A percentile compares a stretch with the other conserved stretches of the same genome.
These are phyloP conservation scores for Lagopus muta DNA, from an alignment of 2,113 vertebrate species.

Conservation along the genomic window DNA sequence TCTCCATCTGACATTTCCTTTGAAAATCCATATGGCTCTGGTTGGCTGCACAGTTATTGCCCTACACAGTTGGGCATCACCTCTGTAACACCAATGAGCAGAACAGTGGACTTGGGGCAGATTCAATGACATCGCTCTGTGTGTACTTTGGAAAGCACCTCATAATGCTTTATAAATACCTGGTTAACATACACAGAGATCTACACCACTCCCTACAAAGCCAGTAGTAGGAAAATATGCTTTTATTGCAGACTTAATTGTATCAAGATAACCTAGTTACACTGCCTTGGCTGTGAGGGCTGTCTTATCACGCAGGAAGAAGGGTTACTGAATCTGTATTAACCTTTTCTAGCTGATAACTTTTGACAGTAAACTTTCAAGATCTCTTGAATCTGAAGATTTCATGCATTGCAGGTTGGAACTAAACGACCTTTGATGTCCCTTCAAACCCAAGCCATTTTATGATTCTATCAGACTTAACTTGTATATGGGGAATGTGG, in stretches of 20 bases:
- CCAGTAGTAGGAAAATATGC: background rate
- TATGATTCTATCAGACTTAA: background rate
- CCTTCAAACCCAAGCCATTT: too few relatives aligned
- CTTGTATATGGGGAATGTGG: background rate
- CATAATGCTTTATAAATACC: background rate
- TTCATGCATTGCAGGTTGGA: fast-evolving
- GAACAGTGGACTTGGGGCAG: background rate
- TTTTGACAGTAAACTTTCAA: background rate
- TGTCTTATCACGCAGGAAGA: background rate
- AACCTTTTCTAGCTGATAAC: background rate
- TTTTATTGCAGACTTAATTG: background rate
- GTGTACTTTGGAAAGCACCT: background rate
- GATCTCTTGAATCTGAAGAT: background rate
- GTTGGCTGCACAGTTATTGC: background rate
- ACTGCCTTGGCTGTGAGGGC: background rate
- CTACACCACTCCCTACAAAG: background rate
- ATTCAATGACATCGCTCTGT: background rate
- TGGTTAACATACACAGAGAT: background rate
- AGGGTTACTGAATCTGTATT: background rate
- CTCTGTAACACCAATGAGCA: background rate
- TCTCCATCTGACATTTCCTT: background rate
- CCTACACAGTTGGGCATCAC: background rate
- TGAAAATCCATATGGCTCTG: background rate
- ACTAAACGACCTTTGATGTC: too few relatives aligned
- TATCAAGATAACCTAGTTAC: background rate